Conservation (phyloP, 2,888 invertebrate species). For the Poecilus cupreus region DNA sequence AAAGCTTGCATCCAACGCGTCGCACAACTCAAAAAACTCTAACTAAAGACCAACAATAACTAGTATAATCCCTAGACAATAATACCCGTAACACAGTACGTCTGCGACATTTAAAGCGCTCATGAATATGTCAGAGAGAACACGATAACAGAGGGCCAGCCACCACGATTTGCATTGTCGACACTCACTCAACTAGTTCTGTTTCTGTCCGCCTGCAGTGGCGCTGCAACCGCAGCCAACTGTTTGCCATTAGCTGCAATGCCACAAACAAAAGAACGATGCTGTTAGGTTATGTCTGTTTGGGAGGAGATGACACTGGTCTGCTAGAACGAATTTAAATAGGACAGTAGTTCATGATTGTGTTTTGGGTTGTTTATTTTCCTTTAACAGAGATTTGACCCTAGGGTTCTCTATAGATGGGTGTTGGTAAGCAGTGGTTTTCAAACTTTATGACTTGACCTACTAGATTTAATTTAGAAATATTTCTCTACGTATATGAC, state of each 20-base stretch:
- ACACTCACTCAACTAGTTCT: neutral
- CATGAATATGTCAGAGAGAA: conserved; percentile 26
- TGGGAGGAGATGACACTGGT: neutral
- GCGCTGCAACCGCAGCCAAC: conserved; percentile 16
- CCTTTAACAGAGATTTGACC: neutral
- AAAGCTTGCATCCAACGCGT: neutral
- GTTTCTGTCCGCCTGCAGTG: neutral
- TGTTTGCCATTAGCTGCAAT: conserved; percentile 30
- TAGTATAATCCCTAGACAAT: neutral
- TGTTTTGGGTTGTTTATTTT: neutral
- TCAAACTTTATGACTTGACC: too few relatives aligned
- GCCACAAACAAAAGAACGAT: conserved; percentile 17
- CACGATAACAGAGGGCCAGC: neutral
- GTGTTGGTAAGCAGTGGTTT: too few relatives aligned
- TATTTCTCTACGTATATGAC: too few relatives aligned
- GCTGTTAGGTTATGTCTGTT: neutral
- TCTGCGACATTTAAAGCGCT: conserved; percentile 4
- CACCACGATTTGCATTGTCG: conserved; percentile 6
- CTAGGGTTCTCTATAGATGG: too few relatives aligned
- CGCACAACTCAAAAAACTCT: neutral
- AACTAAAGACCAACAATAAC: neutral
- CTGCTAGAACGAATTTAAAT: neutral
- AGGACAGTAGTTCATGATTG: conserved; percentile 6
- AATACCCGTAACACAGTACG: neutral
- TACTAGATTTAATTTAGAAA: too few relatives aligned